Evolutionary conservation across 53 echinoderm and acorn worm species (phyloP), one percentile per base, ranked within the genome.

Genomic region (Antedon mediterranea): DNA sequence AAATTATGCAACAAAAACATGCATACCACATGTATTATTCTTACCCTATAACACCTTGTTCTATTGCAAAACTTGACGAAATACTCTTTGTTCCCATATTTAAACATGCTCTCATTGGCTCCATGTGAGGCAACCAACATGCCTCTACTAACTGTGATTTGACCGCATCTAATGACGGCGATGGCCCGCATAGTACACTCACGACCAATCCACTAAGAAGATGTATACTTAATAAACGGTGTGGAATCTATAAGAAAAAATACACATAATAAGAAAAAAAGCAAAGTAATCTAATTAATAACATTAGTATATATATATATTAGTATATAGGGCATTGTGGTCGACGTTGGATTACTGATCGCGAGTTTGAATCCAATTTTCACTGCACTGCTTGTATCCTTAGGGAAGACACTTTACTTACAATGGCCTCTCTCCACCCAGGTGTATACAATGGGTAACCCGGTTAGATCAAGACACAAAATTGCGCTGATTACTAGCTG

Each of bases 101-200:
- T 42, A 87, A 84, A 73, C 87, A 83, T 0, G 79, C 84, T 71
- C 89, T 71, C 28, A 95, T 85, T 0, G 84, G 57, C 26, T 95
- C 97, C 32, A 88, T 74, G 71, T 89, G 87, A 9, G 86, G 74
- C 73, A 87, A 74, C 97, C 97, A 95, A 4, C 85, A 71, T 20
- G 81, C 82, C 74, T 92, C 92, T 0, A 92, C 87, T 34, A 95
- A 76, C 34, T 85, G 76, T 9, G 81, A 79, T 76, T 89, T 80
- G 20, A 89, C 89, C 3, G 89, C 84, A 13, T 87, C 84, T 34
- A 95, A 73, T 33, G 89, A 87, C 32, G 97, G 97, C 31, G 89
- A 86, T 27, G 89, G 92, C 31, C 89, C 83, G 77, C 97, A 95
- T 15, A 92, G 89, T 29, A 88, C 97, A 71, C 97, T 91, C 30